Evolutionary conservation across 1,140 invertebrate species (phyloP).

Genomic region (Rhizoglyphus robini): DNA sequence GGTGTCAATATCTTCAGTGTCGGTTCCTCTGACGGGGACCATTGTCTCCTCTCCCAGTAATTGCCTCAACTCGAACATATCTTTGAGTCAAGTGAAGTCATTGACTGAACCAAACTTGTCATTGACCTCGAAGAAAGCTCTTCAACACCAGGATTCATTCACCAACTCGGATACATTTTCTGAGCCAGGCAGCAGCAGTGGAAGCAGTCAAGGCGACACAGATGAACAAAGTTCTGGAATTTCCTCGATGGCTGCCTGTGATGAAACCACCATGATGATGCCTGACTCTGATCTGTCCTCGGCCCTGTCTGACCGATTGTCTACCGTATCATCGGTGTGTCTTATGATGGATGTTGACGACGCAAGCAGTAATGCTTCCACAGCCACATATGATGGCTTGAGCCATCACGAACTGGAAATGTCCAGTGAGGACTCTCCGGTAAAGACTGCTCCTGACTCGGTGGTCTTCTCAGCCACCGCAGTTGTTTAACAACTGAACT

Average conservation of each 20-base stretch:
- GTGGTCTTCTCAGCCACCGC: too few species aligned
- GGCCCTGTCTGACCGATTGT: background rate
- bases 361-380: background rate
- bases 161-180: background rate
- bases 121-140: background rate
- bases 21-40: too few species aligned
- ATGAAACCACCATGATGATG: background rate
- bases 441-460: background rate
- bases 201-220: background rate
- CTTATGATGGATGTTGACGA: background rate
- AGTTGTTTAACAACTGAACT: too few species aligned
- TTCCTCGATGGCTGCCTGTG: background rate
- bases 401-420: background rate
- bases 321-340: background rate
- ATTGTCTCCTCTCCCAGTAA: background rate
- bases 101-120: background rate
- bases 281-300: background rate
- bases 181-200: background rate
- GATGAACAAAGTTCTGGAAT: constrained; percentile 3
- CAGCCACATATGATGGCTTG: background rate
- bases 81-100: background rate
- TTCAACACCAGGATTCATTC: background rate
- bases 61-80: background rate
- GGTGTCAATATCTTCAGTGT: constrained; percentile 54
- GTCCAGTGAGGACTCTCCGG: background rate